These are phyloP conservation scores for Rissa tridactyla DNA, from an alignment of 2,113 vertebrate species.

Conservation along the genomic window DNA sequence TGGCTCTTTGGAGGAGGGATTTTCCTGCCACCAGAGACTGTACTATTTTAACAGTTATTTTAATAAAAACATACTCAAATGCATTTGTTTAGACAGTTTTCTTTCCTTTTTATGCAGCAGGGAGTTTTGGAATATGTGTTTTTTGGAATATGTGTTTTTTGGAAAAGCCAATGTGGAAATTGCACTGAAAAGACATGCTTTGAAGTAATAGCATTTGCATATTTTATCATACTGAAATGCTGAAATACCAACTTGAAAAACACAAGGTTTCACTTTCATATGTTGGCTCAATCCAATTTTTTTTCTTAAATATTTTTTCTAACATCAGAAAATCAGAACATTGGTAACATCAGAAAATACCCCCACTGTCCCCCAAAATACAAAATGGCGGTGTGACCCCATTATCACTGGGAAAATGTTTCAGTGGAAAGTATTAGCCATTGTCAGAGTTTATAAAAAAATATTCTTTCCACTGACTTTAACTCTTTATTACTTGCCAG, in stretches of 20 bases:
- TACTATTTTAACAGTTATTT: not conserved
- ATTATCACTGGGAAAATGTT: not conserved
- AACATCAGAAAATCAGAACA: not conserved
- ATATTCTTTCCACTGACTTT: not conserved
- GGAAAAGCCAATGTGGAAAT: not conserved
- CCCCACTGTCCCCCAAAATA: not conserved
- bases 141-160: not conserved
- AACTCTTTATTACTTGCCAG: not conserved
- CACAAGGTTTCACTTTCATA: not conserved
- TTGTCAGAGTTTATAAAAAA: not conserved
- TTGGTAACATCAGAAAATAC: not conserved
- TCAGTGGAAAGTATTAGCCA: not conserved
- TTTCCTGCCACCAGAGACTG: not conserved
- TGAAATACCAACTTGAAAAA: constrained; percentile 13
- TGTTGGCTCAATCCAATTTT: not conserved
- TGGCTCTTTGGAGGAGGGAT: not conserved
- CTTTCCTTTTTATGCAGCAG: not conserved
- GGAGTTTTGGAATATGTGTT: not conserved
- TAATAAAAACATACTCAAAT: not conserved
- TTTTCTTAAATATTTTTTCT: not conserved
- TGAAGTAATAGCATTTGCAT: not conserved
- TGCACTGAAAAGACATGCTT: not conserved
- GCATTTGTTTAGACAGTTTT: not conserved
- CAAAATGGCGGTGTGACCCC: not conserved
- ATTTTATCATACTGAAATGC: not conserved